Base-by-base conservation (phyloP, 2,888 invertebrate genomes). In the Heliconius aoede region DNA sequence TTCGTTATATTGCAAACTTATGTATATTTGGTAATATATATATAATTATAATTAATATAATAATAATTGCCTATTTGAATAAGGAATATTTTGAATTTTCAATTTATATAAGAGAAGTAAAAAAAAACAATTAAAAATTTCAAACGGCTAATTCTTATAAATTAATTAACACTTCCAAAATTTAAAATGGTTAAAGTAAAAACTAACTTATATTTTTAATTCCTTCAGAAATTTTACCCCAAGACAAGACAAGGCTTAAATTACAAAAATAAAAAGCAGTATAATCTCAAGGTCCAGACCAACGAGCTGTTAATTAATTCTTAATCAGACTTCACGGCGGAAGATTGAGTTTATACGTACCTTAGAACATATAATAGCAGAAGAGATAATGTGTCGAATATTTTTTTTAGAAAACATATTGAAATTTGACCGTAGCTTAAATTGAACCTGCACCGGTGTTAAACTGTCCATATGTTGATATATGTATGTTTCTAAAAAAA, bases 301-400 rank as follows among this genome's bases (percentile, higher is more conserved):
- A 71, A 75, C 64, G 75, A 74, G 58, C 62, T 61, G 75, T 78
- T 78, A 75, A 75, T 78, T 75, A 78, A 73, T 78, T 75, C 73
- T 78, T 78, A 73, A 78, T 78, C 72, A 73, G 74, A 55, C 65
- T 76, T 65, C 72, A 72, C 62, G 58, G 72, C 75, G 75, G 68
- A 73, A 55, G 36, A 72, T 58, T 55, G 55, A 69, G 68, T 75
- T 78, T 68, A 72, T 75, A 51, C 36, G 51, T 26, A 21, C 32
- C 58, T 58, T 55, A 74, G 74, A 74, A 73, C 3, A 30, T 11
- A 21, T 13, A 7, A n/a, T n/a, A 30, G 13, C 15, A 51, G 62
- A 73, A 72, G 24, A 36, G 1, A 21, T 61, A 32, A n/a, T n/a
- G n/a, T 72, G 32, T 30, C 24, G 8, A 67, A 7, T 18, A 36